Conservation (phyloP, 2,113 vertebrate species). For the Cygnus buccinator region DNA sequence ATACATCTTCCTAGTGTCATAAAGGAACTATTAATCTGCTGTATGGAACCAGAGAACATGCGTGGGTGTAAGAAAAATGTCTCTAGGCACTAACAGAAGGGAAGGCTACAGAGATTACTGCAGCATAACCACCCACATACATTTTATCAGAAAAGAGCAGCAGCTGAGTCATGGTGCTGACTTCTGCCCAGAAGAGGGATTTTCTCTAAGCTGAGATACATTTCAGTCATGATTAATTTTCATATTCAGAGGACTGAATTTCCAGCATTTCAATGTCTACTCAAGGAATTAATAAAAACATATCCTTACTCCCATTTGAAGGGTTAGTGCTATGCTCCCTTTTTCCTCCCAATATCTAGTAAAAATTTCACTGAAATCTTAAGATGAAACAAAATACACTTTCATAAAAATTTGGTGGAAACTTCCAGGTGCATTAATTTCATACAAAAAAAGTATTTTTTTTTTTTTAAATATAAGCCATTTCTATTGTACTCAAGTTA, state of each 20-base stretch:
- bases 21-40: background rate
- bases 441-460: background rate
- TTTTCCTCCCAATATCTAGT: background rate
- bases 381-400: background rate
- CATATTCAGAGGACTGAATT: background rate
- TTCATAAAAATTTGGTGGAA: background rate
- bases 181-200: background rate
- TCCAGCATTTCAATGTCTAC: rapidly evolving
- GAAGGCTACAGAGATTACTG: background rate
- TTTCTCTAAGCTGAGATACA: background rate
- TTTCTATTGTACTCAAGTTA: background rate
- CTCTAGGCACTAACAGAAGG: background rate
- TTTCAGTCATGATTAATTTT: background rate
- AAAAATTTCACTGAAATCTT: background rate
- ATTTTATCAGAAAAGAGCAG: constrained; percentile 13
- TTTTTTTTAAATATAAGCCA: background rate
- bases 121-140: background rate
- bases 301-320: background rate
- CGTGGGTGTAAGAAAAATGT: background rate
- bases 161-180: constrained; percentile 20
- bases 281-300: background rate
- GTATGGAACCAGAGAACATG: background rate
- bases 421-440: background rate
- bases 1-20: background rate
- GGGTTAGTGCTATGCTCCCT: background rate